A percentile compares a stretch with the other conserved stretches of the same genome.
Conservation (phyloP, 2,113 vertebrate genomes). For the Anseranas semipalmata region DNA sequence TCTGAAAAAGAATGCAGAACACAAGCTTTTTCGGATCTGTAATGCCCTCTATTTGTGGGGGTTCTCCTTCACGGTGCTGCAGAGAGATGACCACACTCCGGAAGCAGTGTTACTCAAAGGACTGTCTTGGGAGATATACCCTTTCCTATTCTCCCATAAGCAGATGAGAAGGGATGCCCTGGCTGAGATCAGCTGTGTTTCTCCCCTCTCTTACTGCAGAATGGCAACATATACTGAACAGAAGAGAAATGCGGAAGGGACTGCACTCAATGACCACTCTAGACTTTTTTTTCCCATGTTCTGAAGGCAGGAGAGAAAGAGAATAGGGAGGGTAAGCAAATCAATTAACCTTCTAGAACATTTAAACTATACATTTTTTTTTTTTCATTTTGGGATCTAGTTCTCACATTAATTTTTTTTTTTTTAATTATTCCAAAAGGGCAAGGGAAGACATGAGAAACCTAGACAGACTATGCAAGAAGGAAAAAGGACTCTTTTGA, state of each 20-base stretch:
- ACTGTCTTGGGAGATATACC: not conserved
- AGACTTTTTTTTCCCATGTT: not conserved
- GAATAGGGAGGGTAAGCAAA: not conserved
- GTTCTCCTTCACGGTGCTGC: not conserved
- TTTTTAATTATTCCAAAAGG: not conserved
- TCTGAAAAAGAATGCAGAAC: not conserved
- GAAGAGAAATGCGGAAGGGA: not conserved
- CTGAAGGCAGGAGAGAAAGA: not conserved
- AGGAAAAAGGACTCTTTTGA: not conserved
- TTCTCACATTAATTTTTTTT: not conserved
- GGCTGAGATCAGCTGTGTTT: not conserved
- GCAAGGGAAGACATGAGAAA: not conserved
- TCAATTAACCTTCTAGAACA: not conserved
- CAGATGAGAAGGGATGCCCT: not conserved
- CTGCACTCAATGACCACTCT: not conserved
- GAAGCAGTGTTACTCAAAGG: not conserved
- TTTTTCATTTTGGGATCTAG: not conserved
- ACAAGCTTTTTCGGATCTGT: not conserved
- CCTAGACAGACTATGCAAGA: not conserved
- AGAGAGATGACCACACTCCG: not conserved
- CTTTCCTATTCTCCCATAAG: not conserved
- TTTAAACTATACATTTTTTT: not conserved
- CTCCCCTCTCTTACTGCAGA: not conserved
- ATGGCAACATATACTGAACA: not conserved
- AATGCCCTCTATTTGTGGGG: not conserved